A percentile compares a stretch with the other conserved stretches of the same genome.
Conservation (phyloP, 2,113 vertebrate species). For the Morone chrysops region DNA sequence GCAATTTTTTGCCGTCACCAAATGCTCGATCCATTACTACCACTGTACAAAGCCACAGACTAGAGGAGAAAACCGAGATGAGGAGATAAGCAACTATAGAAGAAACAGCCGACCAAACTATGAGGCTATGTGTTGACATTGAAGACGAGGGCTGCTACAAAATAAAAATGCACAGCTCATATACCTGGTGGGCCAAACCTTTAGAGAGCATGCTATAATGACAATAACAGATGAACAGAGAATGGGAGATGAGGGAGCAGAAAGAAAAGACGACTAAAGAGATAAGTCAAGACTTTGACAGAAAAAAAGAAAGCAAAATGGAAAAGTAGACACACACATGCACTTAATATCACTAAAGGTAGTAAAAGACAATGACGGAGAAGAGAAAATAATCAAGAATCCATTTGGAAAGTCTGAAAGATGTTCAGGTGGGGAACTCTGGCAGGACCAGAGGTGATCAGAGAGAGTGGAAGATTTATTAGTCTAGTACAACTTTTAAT, state of each 20-base stretch:
- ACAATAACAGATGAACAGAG: conserved; percentile 59
- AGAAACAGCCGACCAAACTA: conserved; percentile 41
- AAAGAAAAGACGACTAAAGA: conserved; percentile 43
- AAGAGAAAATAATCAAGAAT: conserved; percentile 31
- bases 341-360: conserved; percentile 7
- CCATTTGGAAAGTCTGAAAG: conserved; percentile 46
- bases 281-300: conserved; percentile 44
- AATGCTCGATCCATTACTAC: conserved; percentile 26
- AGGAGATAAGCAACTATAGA: conserved; percentile 50
- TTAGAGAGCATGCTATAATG: conserved; percentile 54
- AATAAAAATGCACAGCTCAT: conserved; percentile 58
- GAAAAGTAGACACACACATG: conserved; percentile 18
- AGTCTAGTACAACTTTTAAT: conserved; percentile 59
- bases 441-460: conserved; percentile 47
- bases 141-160: conserved; percentile 40
- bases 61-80: conserved; percentile 30
- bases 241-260: conserved; percentile 32
- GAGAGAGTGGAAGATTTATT: conserved; percentile 59
- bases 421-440: conserved; percentile 67
- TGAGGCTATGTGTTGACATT: conserved; percentile 17
- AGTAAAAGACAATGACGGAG: conserved; percentile 15
- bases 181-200: conserved; percentile 55
- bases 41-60: conserved; percentile 45
- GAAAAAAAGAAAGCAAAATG: conserved; percentile 34
- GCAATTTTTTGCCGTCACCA: conserved; percentile 34